Evolutionary conservation across 2,113 vertebrate genomes (phyloP), one percentile per base, ranked within the genome.

Genomic region (Genyomyrus donnyi): DNA sequence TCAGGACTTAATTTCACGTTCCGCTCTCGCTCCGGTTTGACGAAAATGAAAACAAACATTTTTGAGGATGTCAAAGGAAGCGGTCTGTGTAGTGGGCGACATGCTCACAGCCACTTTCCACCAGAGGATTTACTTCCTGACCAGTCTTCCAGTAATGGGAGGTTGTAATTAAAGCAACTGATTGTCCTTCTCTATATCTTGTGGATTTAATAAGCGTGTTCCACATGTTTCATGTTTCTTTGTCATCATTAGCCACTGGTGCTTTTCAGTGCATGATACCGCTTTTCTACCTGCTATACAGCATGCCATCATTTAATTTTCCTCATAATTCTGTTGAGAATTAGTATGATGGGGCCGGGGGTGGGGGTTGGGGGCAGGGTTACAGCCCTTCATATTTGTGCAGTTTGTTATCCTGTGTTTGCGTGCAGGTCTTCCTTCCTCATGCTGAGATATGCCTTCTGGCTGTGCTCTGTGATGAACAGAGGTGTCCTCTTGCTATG

Each of bases 61-160:
- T 91, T 49, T 80, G 52, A 92, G 58, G 93, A 93, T 93, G 92
- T 90, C 91, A 93, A 90, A 91, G 90, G 91, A 90, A 52, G 85
- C 15, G 11, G 49, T 27, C 27, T 11, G 9, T 35, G 31, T 52
- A n/a, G 21, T 24, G 11, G 13, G 21, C 15, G 84, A 86, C 45
- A 48, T 0, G 10, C 46, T n/a, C 24, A 11, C 84, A 48, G 13
- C 21, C 84, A 31, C 46, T 86, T 11, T 86, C 9, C 19, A 48
- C 83, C 13, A 49, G 8, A 9, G 7, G 21, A n/a, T 17, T 70
- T 10, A 88, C 58, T 66, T 80, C 74, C 15, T 80, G 8, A 80
- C 74, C 74, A 39, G 74, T 15, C 74, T 80, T 80, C 31, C 74
- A 80, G 74, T 80, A 42, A 80, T 80, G 74, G 35, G n/a, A 27